phyloP scores from a whole-genome alignment of 2,113 vertebrate species.

The Rhombomys opimus region DNA sequence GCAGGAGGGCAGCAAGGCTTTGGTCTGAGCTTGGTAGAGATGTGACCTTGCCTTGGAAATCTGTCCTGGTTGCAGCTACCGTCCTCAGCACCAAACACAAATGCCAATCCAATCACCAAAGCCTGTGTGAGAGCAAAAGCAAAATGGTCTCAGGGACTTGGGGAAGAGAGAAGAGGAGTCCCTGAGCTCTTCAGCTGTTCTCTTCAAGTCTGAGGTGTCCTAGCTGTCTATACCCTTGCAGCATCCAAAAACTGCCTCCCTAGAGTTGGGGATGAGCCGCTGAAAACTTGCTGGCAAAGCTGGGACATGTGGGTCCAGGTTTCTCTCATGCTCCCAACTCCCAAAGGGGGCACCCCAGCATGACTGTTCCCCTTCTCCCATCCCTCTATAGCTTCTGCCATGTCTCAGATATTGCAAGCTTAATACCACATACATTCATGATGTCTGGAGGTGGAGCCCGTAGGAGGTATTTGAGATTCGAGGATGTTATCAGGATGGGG shows the following conservation, averaged over 20 bases:
- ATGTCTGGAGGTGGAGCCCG: background rate
- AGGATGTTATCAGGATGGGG: background rate
- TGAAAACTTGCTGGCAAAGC: background rate
- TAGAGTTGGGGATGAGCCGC: background rate
- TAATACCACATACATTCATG: background rate
- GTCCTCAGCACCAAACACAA: background rate
- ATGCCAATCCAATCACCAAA: background rate
- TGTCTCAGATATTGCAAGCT: background rate
- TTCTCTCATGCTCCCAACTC: background rate
- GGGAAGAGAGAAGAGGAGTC: constrained; percentile 7
- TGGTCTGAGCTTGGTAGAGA: background rate
- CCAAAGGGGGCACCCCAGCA: background rate
- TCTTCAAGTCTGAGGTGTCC: background rate
- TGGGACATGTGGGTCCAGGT: background rate
- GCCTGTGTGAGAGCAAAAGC: background rate
- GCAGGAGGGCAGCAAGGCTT: background rate
- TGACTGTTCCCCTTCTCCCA: background rate
- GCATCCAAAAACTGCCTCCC: background rate
- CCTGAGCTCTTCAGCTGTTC: background rate
- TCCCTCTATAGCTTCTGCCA: too few relatives aligned
- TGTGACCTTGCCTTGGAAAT: background rate
- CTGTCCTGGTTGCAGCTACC: background rate
- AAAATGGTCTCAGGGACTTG: background rate
- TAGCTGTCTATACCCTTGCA: background rate
- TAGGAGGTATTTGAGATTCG: background rate